Evolutionary conservation across 2,888 invertebrate genomes (phyloP), one percentile per base, ranked within the genome.

Genomic region (Dicyrtomina minuta): DNA sequence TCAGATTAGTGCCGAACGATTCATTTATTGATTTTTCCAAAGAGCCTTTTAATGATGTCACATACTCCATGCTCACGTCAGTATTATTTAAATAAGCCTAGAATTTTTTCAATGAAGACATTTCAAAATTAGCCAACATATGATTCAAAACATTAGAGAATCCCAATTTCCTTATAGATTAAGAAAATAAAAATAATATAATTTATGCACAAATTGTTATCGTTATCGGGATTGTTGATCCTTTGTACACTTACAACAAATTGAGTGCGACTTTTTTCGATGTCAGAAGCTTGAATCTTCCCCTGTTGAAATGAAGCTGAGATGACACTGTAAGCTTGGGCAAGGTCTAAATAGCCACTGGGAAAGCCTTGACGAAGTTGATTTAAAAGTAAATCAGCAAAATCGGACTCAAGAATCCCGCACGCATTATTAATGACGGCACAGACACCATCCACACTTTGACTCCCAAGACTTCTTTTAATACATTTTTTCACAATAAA

Each of bases 401-500:
- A 92, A 79, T 90, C 90, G 46, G 90, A 89, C 84, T 98, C 97
- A 71, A 99, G 84, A 73, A 91, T 87, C 0, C 91, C 87, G 78
- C 91, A 90, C 4, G 92, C 93, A 82, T 95, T 94, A 84, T 99
- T 99, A 33, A 99, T 89, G 78, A 96, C 92, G 1, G 94, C 96
- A 84, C 99, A 99, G 56, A 93, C 90, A 64, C 96, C 97, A 83
- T 98, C 97, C 70, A 97, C 87, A 80, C 93, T 96, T 80, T 92
- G 91, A 76, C 92, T 92, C 6, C 91, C 90, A 76, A 96, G 85
- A n/a, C 94, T 90, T 74, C 98, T 89, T 76, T 95, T 92, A 62
- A 97, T 91, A 79, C 96, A 94, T 84, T 98, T 98, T 79, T 95
- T 90, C 2, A 97, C 88, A 76, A 99, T 95, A 82, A 94, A 99